Base-by-base conservation (phyloP, 2,888 invertebrate species). In the Stratiomys singularior region DNA sequence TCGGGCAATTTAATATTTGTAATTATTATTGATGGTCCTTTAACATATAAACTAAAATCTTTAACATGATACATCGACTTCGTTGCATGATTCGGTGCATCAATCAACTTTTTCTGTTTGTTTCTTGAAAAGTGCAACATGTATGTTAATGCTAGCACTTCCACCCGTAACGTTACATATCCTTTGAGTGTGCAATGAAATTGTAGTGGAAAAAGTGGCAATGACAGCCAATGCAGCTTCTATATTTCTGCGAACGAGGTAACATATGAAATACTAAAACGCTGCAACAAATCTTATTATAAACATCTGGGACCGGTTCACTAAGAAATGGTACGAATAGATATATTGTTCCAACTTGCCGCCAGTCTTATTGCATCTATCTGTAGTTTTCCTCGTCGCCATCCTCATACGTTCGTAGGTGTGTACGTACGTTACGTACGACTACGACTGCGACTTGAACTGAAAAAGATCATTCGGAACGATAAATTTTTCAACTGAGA, bases 401-500 rank as follows among this genome's bases (percentile, higher is more conserved):
- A 7, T 25, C 60, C 18, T 60, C 60, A 60, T 25, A 21, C 25
- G 23, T 25, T 13, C 7, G 9, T 37, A 9, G 5, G 9, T 9
- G 37, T 5, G 37, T 37, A 3, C 37, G 37, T 37, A 37, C n/a
- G n/a, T n/a, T n/a, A 37, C 37, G 37, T 37, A 37, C 37, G 37
- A 5, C 37, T 37, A 5, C 5, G 9, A 37, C 37, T 37, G 37
- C n/a, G n/a, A n/a, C 18, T 56, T n/a, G 15, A 56, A 60, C 60
- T 60, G 4, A 60, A 23, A 60, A 60, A 60, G 60, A 60, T 60
- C 11, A 21, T 60, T 60, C 25, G 60, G 23, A 25, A 23, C 60
- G 60, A 60, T 60, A 60, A 60, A 60, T 52, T 60, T 60, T 60
- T 60, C 60, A 37, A 37, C 37, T 37, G 25, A 60, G 60, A 60